These are phyloP conservation scores for Nomada ruficornis DNA, from an alignment of 2,888 invertebrate species.

Conservation along the genomic window DNA sequence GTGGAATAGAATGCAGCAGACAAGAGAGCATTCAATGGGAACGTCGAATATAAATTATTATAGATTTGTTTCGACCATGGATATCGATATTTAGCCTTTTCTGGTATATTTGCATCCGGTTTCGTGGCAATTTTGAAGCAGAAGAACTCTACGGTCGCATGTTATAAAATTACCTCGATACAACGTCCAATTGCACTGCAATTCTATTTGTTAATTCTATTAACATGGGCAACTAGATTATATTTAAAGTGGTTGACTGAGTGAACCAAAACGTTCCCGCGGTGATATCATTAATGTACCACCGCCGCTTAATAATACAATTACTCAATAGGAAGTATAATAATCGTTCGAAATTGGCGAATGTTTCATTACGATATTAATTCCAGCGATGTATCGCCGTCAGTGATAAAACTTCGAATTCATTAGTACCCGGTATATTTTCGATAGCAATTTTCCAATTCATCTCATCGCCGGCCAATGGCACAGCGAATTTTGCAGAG, in stretches of 20 bases:
- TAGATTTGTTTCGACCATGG: no score
- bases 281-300: conserved; percentile 10
- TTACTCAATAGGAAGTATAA: conserved; percentile 34
- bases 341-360: conserved; percentile 1
- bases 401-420: not conserved
- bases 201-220: conserved; percentile 23
- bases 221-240: conserved; percentile 28
- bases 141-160: not conserved
- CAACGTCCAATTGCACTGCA: conserved; percentile 18
- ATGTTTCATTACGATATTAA: not conserved
- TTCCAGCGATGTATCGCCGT: not conserved
- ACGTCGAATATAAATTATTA: no score
- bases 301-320: conserved; percentile 25
- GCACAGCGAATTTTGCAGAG: not conserved
- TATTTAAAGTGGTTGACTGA: conserved; percentile 6
- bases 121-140: no score
- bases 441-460: not conserved
- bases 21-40: no score
- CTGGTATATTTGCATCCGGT: no score
- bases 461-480: not conserved
- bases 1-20: no score
- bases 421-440: no score
- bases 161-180: conserved; percentile 16
- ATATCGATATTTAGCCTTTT: no score
- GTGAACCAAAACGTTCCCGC: conserved; percentile 41